Conservation (phyloP, 2,888 invertebrate genomes). For the Volucella zonaria region DNA sequence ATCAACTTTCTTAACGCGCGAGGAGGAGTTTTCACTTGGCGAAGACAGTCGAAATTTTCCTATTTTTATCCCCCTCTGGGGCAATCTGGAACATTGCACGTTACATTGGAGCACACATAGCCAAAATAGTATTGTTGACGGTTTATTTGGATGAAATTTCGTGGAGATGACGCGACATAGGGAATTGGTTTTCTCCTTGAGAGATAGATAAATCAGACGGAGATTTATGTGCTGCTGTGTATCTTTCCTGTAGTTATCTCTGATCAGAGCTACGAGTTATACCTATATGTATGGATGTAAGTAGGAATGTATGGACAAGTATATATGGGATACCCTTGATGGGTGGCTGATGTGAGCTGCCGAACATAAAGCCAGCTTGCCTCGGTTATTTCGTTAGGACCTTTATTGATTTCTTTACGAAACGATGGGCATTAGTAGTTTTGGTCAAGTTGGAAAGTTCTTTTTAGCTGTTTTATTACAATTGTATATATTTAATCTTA, state of each 20-base stretch:
- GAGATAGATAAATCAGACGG: slow-evolving; percentile 75
- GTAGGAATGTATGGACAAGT: not conserved
- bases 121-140: slow-evolving; percentile 67
- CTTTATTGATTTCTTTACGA: slow-evolving; percentile 53
- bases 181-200: slow-evolving; percentile 72
- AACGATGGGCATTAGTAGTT: slow-evolving; percentile 35
- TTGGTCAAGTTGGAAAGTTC: slow-evolving; percentile 20
- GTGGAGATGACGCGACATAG: slow-evolving; percentile 55
- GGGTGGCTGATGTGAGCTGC: slow-evolving; percentile 19
- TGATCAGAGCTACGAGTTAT: slow-evolving; percentile 43
- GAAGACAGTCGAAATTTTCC: slow-evolving; percentile 63
- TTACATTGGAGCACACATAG: slow-evolving; percentile 50
- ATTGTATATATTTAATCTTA: not conserved
- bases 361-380: slow-evolving; percentile 49
- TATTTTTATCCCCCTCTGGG: slow-evolving; percentile 13
- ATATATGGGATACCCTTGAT: slow-evolving; percentile 45
- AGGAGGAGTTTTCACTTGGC: slow-evolving; percentile 59
- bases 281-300: too few species aligned
- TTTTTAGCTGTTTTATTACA: not conserved
- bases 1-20: slow-evolving; percentile 1
- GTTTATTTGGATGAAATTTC: slow-evolving; percentile 51
- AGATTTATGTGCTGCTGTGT: slow-evolving; percentile 75
- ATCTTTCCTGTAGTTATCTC: slow-evolving; percentile 68
- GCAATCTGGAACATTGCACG: slow-evolving; percentile 58
- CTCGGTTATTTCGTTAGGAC: slow-evolving; percentile 47